These are phyloP conservation scores for Hirundichthys speculiger DNA, from an alignment of 2,113 vertebrate genomes.

Conservation along the genomic window DNA sequence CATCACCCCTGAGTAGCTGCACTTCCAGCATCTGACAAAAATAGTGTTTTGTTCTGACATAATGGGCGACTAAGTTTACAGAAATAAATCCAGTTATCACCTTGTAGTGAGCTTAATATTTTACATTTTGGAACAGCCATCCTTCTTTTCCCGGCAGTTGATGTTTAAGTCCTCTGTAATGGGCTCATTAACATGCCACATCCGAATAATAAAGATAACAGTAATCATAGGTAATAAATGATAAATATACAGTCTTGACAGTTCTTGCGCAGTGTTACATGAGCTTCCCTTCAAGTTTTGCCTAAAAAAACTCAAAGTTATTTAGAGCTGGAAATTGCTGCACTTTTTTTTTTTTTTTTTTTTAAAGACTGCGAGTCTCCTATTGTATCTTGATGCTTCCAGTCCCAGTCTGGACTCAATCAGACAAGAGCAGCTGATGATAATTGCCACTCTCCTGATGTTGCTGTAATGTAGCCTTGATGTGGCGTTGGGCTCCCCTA, in stretches of 20 bases:
- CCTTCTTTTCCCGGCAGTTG: slow-evolving; percentile 15
- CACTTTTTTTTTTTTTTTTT: too few species aligned
- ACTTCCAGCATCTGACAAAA: slow-evolving; percentile 22
- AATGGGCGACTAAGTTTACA: slow-evolving; percentile 22
- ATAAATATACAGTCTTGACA: too few species aligned
- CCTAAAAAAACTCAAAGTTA: neutral
- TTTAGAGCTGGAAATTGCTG: neutral
- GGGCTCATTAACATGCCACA: slow-evolving; percentile 58
- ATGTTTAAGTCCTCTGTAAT: slow-evolving; percentile 43
- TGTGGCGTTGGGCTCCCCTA: slow-evolving; percentile 1
- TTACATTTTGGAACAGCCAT: slow-evolving; percentile 19
- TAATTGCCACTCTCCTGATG: slow-evolving; percentile 21
- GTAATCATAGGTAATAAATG: too few species aligned
- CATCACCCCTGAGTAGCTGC: neutral
- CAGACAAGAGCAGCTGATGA: slow-evolving; percentile 34
- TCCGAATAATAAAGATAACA: too few species aligned
- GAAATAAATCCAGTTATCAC: slow-evolving; percentile 18
- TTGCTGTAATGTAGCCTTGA: slow-evolving; percentile 16
- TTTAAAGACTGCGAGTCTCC: neutral
- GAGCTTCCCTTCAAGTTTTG: slow-evolving; percentile 39
- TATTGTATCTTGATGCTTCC: neutral
- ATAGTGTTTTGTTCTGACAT: slow-evolving; percentile 8
- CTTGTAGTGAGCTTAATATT: slow-evolving; percentile 3
- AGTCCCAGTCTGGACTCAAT: slow-evolving; percentile 11
- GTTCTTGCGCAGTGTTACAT: neutral